phyloP scores from a whole-genome alignment of 2,113 vertebrate species.

The Myotis yumanensis region DNA sequence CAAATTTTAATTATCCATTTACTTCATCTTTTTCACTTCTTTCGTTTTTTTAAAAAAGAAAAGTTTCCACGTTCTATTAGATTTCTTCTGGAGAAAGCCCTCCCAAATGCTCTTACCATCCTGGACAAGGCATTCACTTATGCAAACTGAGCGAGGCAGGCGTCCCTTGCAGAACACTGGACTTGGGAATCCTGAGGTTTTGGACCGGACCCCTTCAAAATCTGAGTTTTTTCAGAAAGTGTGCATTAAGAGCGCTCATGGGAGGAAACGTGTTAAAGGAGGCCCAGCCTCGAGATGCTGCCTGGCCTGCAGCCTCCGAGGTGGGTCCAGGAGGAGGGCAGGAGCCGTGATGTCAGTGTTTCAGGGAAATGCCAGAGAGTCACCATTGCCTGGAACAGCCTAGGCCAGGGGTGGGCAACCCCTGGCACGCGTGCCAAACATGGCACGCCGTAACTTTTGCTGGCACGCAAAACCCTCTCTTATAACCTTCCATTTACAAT shows the following conservation, averaged over 20 bases:
- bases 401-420: not conserved
- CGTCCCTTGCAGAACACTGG: conserved; percentile 68
- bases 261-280: conserved; percentile 60
- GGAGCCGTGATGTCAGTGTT: not conserved
- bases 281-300: conserved; percentile 16
- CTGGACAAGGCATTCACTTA: conserved; percentile 74
- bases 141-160: conserved; percentile 74
- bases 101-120: conserved; percentile 61
- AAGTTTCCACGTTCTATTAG: not conserved
- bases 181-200: conserved; percentile 75
- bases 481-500: no score
- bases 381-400: not conserved
- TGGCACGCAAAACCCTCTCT: no score
- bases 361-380: conserved; percentile 43
- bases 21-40: not conserved
- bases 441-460: no score
- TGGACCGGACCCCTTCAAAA: conserved; percentile 56
- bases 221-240: conserved; percentile 74
- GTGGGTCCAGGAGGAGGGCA: not conserved
- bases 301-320: not conserved
- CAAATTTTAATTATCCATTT: conserved; percentile 52
- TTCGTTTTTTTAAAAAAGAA: not conserved
- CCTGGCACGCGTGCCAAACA: no score
- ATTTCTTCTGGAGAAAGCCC: not conserved
- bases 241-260: conserved; percentile 73